Base-by-base conservation (phyloP, 2,888 invertebrate genomes). In the Pterostichus madidus region DNA sequence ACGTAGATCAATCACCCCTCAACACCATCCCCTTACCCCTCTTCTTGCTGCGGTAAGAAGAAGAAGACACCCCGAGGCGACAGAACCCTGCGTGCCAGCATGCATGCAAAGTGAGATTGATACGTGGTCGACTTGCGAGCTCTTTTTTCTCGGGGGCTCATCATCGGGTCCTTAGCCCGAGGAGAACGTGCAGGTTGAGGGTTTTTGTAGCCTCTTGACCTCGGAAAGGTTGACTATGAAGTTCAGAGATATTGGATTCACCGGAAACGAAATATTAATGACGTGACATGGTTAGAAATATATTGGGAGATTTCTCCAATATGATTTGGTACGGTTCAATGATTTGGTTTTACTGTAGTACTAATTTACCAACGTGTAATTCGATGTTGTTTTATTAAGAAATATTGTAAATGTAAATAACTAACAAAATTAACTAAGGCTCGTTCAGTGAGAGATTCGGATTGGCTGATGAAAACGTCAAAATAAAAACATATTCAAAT, bases 41-140 rank as follows among this genome's bases (percentile, higher is more conserved):
- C 39, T 39, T 0, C 5, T 1, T 39, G 8, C 39, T 8, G 8
- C 5, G n/a, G n/a, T 64, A 64, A 64, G 35, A 64, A 61, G 61
- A 61, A 49, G 49, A 49, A n/a, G 49, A 49, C 13, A 13, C 49
- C 49, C 49, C 11, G 49, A 6, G 49, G 49, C 49, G 49, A 49
- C 49, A 49, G 49, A 49, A 13, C 49, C 15, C n/a, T 32, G 32
- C n/a, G 64, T 24, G 32, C 24, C 32, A 2, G 64, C 31, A 64
- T 31, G 31, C 64, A 64, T 64, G 64, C 64, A 59, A 59, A 59
- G 24, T 59, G 31, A 59, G 59, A 59, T 59, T 59, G 59, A 59
- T 59, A 59, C 59, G 31, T 59, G 59, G 59, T 8, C 11, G 24
- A 2, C 31, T 59, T 59, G 24, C 59, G 24, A 35, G 64, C 5